Percentiles rank a stretch among this genome's conserved stretches.
These are phyloP conservation scores for Burhinus oedicnemus DNA, from an alignment of 2,113 vertebrate species.

Conservation along the genomic window DNA sequence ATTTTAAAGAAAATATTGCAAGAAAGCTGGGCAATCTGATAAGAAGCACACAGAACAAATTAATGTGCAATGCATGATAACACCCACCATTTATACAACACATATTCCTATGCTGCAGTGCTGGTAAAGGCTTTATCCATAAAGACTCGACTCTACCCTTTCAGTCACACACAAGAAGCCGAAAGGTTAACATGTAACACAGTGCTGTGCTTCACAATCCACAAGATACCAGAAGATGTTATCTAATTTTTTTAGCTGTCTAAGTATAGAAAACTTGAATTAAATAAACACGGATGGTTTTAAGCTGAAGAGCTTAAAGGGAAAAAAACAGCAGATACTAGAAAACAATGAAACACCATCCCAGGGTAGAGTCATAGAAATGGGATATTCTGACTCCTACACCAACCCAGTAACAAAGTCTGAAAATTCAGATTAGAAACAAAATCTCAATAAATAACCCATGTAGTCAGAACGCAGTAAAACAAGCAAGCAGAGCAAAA, in stretches of 20 bases:
- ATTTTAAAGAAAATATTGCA: background rate
- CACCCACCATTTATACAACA: background rate
- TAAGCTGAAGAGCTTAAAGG: background rate
- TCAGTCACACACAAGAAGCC: rapidly evolving
- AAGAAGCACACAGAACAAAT: background rate
- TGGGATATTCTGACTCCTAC: background rate
- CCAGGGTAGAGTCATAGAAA: background rate
- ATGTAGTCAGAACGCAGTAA: background rate
- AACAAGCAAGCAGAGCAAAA: background rate
- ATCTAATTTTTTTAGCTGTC: background rate
- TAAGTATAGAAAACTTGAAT: background rate
- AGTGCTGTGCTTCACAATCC: background rate
- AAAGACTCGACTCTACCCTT: background rate
- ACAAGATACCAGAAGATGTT: background rate
- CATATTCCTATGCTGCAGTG: rapidly evolving
- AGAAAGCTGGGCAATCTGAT: background rate
- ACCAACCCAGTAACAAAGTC: background rate
- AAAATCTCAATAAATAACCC: background rate
- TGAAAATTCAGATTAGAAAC: background rate
- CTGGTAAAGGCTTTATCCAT: background rate
- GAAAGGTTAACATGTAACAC: background rate
- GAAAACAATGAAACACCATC: background rate
- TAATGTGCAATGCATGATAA: background rate
- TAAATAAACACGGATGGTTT: background rate
- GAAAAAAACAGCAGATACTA: background rate